Evolutionary conservation across 2,113 vertebrate species (phyloP).

Genomic region (Pachycephala philippinensis): DNA sequence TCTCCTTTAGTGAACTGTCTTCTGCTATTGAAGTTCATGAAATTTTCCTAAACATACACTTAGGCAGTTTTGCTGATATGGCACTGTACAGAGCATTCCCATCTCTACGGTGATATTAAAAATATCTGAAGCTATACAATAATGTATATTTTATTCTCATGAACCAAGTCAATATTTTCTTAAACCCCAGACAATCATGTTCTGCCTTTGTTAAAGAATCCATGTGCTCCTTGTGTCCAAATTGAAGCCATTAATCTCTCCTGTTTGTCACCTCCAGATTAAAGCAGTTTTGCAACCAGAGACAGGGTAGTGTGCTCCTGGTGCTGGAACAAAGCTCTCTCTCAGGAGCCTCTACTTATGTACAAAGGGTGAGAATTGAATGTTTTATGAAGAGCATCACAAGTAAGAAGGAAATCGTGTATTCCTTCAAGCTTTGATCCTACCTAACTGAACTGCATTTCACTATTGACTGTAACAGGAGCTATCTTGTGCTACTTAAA

Average conservation of each 20-base stretch:
- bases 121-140: not conserved
- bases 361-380: not conserved
- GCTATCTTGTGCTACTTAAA: not conserved
- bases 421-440: not conserved
- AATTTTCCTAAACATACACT: not conserved
- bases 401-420: not conserved
- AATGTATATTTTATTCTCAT: not conserved
- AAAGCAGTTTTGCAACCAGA: not conserved
- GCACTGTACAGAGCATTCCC: not conserved
- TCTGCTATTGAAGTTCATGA: not conserved
- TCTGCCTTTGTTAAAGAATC: not conserved
- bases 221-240: not conserved
- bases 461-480: not conserved
- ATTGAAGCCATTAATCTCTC: conserved; percentile 23
- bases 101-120: not conserved
- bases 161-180: not conserved
- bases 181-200: not conserved
- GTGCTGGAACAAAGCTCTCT: not conserved
- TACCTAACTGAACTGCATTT: not conserved
- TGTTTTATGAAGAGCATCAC: not conserved
- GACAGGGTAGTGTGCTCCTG: not conserved
- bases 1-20: not conserved
- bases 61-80: not conserved
- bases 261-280: conserved; percentile 14
- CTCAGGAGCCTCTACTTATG: not conserved